Evolutionary conservation across 2,888 invertebrate genomes (phyloP).

Genomic region (Agonum fuliginosum): DNA sequence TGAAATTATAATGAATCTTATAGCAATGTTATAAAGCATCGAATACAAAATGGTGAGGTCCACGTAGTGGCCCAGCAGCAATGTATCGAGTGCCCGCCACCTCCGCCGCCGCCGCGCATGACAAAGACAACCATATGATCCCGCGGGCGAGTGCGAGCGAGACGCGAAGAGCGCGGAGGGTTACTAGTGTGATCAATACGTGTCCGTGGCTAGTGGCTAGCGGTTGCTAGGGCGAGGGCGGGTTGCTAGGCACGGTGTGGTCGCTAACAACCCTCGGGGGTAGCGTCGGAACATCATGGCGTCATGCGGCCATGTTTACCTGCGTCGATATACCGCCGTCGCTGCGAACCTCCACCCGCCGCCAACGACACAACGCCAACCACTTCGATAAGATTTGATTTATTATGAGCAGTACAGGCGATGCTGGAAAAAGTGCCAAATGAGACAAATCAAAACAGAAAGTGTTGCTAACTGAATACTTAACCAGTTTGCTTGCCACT

Average conservation of each 20-base stretch:
- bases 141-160: background rate
- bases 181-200: conserved; percentile 72
- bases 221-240: conserved; percentile 75
- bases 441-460: background rate
- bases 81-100: conserved; percentile 49
- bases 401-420: conserved; percentile 2
- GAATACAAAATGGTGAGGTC: background rate
- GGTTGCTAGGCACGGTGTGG: conserved; percentile 74
- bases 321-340: conserved; percentile 69
- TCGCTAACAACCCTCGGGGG: conserved; percentile 74
- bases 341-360: background rate
- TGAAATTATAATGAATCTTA: too few relatives aligned
- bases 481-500: background rate
- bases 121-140: conserved; percentile 3
- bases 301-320: conserved; percentile 73
- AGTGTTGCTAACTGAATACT: conserved; percentile 7
- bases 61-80: conserved; percentile 1
- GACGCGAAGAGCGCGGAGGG: conserved; percentile 44
- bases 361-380: background rate
- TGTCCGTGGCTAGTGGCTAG: conserved; percentile 75
- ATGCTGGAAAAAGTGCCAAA: background rate
- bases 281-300: conserved; percentile 71
- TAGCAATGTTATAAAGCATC: too few relatives aligned
- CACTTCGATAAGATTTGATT: conserved; percentile 22
- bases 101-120: conserved; percentile 11